These are phyloP conservation scores for Macrotrachela quadricornifera DNA, from an alignment of 1,140 invertebrate species.

Conservation along the genomic window DNA sequence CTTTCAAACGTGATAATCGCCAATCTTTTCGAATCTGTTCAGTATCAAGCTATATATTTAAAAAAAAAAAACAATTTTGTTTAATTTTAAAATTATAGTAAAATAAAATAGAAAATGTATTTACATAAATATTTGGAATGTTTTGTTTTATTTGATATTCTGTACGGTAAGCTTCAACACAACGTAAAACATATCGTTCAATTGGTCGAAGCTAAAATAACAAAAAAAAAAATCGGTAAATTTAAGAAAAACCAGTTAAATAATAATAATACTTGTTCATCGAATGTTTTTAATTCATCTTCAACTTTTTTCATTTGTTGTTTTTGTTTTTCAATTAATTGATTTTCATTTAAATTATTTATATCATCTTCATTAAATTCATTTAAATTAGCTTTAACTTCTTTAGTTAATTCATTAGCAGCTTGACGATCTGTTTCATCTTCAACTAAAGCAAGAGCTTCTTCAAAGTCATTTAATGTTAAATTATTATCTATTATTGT, in stretches of 20 bases:
- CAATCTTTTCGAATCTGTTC: slow-evolving; percentile 55
- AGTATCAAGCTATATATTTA: not conserved
- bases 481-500: too few species aligned
- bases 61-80: too few species aligned
- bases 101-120: too few species aligned
- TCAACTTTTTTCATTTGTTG: slow-evolving; percentile 42
- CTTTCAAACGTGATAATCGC: slow-evolving; percentile 59
- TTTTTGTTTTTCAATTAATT: slow-evolving; percentile 28
- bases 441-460: slow-evolving; percentile 66
- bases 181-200: slow-evolving; percentile 72
- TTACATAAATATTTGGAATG: too few species aligned
- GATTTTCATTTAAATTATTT: slow-evolving; percentile 39
- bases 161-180: slow-evolving; percentile 45
- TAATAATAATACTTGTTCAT: slow-evolving; percentile 46
- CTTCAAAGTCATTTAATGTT: not conserved
- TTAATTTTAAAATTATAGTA: too few species aligned
- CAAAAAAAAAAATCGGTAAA: slow-evolving; percentile 2
- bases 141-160: slow-evolving; percentile 15
- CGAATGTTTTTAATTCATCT: slow-evolving; percentile 53
- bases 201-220: slow-evolving; percentile 55
- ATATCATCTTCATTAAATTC: slow-evolving; percentile 92
- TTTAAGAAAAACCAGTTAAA: not conserved
- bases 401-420: slow-evolving; percentile 63
- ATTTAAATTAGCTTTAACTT: slow-evolving; percentile 71
- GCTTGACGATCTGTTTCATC: slow-evolving; percentile 81